Evolutionary conservation across 2,888 invertebrate species (phyloP).

Genomic region (Dusona sp.): DNA sequence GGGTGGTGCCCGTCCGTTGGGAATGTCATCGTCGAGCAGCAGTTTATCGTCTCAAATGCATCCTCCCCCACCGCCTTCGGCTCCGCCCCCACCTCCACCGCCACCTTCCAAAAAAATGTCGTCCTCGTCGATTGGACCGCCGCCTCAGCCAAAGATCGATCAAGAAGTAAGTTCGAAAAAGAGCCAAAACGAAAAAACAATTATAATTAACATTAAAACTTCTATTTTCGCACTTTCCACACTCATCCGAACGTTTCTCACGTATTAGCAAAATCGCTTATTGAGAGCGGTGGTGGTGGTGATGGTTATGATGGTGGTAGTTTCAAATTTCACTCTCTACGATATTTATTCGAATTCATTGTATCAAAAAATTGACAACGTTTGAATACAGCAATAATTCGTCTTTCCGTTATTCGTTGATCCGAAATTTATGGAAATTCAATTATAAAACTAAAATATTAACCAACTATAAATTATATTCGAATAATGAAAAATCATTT

Average conservation of each 20-base stretch:
- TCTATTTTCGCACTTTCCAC: constrained; percentile 11
- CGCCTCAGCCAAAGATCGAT: constrained; percentile 87
- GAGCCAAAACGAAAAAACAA: neutral
- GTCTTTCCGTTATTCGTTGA: neutral
- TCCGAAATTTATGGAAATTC: neutral
- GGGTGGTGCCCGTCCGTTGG: constrained; percentile 92
- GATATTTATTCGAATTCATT: constrained; percentile 22
- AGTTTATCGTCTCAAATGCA: constrained; percentile 82
- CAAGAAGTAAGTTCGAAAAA: constrained; percentile 86
- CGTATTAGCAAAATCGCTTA: constrained; percentile 57
- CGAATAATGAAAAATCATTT: neutral
- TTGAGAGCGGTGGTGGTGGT: constrained; percentile 64
- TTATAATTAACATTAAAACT: neutral
- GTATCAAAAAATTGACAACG: neutral
- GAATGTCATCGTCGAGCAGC: constrained; percentile 86
- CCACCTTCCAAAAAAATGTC: constrained; percentile 85
- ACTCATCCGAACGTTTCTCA: constrained; percentile 22
- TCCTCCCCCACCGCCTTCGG: constrained; percentile 86
- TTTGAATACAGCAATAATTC: neutral
- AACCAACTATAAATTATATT: too few species aligned
- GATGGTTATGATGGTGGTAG: constrained; percentile 64
- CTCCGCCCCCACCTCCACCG: constrained; percentile 85
- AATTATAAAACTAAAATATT: too few species aligned
- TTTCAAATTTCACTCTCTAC: constrained; percentile 48
- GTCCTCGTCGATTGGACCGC: constrained; percentile 87